Evolutionary conservation across 2,113 vertebrate species (phyloP).

Genomic region (Promerops cafer): DNA sequence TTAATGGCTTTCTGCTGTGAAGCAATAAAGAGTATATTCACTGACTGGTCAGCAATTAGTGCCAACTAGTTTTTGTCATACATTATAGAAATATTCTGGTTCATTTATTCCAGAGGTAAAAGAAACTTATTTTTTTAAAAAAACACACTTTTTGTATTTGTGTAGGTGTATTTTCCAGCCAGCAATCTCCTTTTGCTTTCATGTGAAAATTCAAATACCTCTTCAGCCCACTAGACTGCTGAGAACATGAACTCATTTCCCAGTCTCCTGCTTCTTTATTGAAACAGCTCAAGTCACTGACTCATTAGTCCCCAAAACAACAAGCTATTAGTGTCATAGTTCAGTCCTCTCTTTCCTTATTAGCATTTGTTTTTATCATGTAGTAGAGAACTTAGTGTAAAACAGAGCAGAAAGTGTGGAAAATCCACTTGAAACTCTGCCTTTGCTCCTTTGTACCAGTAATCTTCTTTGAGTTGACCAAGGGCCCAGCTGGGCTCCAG

Average conservation of each 20-base stretch:
- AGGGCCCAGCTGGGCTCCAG: not conserved
- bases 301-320: not conserved
- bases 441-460: not conserved
- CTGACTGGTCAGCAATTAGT: conserved; percentile 48
- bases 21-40: conserved; percentile 41
- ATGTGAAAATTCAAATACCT: not conserved
- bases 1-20: conserved; percentile 61
- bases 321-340: not conserved
- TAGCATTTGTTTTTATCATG: not conserved
- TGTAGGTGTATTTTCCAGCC: not conserved
- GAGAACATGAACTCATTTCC: not conserved
- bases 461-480: not conserved
- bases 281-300: not conserved
- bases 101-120: not conserved
- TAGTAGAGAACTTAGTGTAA: not conserved
- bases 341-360: not conserved
- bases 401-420: not conserved
- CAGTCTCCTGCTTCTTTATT: not conserved
- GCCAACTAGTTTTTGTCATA: conserved; percentile 11
- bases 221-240: not conserved
- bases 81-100: not conserved
- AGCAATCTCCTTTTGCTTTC: not conserved
- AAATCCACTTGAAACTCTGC: not conserved
- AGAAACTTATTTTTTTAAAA: not conserved
- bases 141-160: not conserved